A percentile compares a stretch with the other conserved stretches of the same genome.
Conservation (phyloP, 1,140 invertebrate species). For the Wiebesia pumilae region DNA sequence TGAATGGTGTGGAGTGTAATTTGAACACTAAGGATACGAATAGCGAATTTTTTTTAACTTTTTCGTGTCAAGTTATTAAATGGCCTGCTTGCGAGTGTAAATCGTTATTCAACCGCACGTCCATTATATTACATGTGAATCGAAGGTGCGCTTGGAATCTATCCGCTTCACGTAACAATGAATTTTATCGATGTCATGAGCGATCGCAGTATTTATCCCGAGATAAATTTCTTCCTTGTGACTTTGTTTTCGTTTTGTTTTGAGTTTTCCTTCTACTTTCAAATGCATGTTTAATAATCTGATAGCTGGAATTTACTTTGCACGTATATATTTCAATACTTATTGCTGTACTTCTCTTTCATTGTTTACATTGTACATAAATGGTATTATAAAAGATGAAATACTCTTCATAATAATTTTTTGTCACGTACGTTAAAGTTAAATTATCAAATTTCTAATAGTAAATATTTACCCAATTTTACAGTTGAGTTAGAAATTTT, state of each 20-base stretch:
- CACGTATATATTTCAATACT: neutral
- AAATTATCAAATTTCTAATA: no score
- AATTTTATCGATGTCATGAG: neutral
- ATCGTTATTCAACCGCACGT: neutral
- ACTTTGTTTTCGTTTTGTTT: neutral
- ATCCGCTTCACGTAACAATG: neutral
- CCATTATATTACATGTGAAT: neutral
- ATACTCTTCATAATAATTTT: no score
- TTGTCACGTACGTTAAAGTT: no score
- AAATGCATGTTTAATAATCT: neutral
- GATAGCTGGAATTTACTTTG: neutral
- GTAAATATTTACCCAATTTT: no score
- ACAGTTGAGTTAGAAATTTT: no score
- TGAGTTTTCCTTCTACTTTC: neutral
- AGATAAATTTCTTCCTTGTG: neutral
- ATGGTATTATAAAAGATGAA: no score
- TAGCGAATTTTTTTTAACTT: neutral
- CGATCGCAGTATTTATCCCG: neutral
- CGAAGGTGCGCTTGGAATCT: neutral
- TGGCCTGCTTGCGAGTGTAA: neutral
- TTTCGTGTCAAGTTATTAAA: neutral
- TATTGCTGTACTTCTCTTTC: no score
- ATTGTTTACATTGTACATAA: no score
- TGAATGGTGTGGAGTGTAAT: slow-evolving; percentile 20
- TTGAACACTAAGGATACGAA: neutral